phyloP scores from a whole-genome alignment of 2,888 invertebrate genomes.

The Steinernema hermaphroditum region DNA sequence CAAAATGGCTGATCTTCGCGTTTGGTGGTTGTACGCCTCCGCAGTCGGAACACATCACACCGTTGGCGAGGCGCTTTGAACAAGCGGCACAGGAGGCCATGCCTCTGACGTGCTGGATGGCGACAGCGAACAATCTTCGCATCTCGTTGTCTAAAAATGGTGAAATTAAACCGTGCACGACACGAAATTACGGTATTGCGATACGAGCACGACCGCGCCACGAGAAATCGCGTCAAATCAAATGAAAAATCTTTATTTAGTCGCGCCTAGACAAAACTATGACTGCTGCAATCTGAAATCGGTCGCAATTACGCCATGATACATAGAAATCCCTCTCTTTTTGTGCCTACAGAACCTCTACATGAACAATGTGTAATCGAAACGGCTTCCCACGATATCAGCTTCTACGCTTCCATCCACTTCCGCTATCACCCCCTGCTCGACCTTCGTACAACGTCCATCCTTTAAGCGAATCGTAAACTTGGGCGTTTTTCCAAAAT shows the following conservation, averaged over 20 bases:
- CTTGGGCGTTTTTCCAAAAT: constrained; percentile 82
- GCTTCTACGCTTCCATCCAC: neutral
- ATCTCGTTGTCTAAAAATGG: no score
- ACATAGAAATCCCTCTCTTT: no score
- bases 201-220: no score
- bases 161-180: no score
- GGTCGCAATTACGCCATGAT: no score
- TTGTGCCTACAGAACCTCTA: neutral
- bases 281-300: no score
- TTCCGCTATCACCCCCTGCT: constrained; percentile 42
- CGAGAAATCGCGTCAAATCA: no score
- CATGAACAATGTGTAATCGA: constrained; percentile 25
- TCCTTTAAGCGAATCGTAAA: constrained; percentile 69
- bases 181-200: no score
- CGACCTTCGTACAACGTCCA: constrained; percentile 38
- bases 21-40: neutral
- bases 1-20: neutral
- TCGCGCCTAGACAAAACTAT: no score
- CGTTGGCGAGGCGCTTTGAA: neutral
- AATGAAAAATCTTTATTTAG: no score
- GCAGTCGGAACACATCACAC: neutral
- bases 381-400: constrained; percentile 28
- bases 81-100: neutral
- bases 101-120: neutral
- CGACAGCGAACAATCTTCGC: no score